Evolutionary conservation across 2,113 vertebrate genomes (phyloP).

Genomic region (Crotalus horridus): DNA sequence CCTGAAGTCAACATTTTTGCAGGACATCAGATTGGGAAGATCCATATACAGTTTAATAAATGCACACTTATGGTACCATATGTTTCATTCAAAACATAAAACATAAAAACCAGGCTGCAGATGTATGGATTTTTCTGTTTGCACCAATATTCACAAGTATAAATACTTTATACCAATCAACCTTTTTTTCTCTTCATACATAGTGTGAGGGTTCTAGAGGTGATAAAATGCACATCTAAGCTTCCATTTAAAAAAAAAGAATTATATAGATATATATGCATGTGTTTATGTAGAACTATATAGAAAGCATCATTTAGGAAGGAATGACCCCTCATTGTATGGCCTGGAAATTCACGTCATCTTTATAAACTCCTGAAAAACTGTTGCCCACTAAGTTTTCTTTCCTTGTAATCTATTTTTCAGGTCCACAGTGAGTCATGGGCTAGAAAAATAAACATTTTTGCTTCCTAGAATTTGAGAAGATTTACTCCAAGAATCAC

Average conservation of each 20-base stretch:
- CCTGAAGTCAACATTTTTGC: not conserved
- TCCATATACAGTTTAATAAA: conserved; percentile 23
- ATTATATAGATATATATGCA: not conserved
- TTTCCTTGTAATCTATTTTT: not conserved
- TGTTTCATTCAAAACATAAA: conserved; percentile 57
- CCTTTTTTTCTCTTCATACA: conserved; percentile 55
- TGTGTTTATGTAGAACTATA: not conserved
- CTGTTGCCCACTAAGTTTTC: not conserved
- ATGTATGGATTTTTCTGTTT: conserved; percentile 56
- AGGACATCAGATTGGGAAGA: not conserved
- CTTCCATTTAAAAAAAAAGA: not conserved
- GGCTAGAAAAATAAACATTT: not conserved
- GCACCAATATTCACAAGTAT: conserved; percentile 72
- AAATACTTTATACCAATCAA: conserved; percentile 49
- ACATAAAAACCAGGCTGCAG: conserved; percentile 50
- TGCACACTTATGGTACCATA: conserved; percentile 34
- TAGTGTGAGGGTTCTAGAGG: conserved; percentile 59
- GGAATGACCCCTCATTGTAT: not conserved
- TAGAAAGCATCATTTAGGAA: conserved; percentile 6
- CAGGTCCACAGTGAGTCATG: not conserved
- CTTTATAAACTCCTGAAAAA: not conserved
- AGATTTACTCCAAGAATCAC: not conserved
- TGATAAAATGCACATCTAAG: conserved; percentile 54
- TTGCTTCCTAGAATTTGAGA: not conserved
- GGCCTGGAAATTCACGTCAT: not conserved